Evolutionary conservation across 2,797 vertebrate genomes (phyloP), one percentile per base, ranked within the genome.

Genomic region (Chlorospingus flavigularis): DNA sequence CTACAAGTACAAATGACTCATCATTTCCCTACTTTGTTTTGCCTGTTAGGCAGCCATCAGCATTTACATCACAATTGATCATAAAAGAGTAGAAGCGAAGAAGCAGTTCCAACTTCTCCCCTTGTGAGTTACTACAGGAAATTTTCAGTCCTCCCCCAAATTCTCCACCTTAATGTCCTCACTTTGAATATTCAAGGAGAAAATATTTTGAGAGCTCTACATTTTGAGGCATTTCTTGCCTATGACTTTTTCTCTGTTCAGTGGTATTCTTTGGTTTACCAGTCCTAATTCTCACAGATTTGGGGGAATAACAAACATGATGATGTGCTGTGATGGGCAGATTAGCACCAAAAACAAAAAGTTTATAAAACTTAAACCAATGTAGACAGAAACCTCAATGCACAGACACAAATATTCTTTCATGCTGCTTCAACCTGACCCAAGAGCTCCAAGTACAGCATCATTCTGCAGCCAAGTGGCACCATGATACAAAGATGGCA

Each of bases 11-110:
- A 90, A 88, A 83, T 93, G 86, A 97, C 91, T 98, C 96, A 98
- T 94, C 94, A 83, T 95, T 97, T 97, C 96, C 90, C 88, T 90
- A 76, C 94, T 97, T 97, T 88, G 91, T 95, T 91, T 95, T 96
- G 94, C 91, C 94, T 97, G 95, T 97, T 97, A 89, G 93, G 94
- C 94, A 97, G 90, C 87, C 95, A 96, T 94, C 92, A 97, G 89
- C 97, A 96, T 96, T 97, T 96, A 97, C 92, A 97, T 96, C 91
- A 96, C 90, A 97, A 90, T 31, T 96, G 94, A 95, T 85, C 75
- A 93, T 91, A 96, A 97, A 97, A 96, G 92, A 96, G 91, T 50
- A 96, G 92, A 92, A 90, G 24, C 4, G 2, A 85, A 51, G 76
- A 30, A 91, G 75, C 88, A 79, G 79, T 72, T 92, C 95, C 87